Percentiles rank a stretch among this genome's conserved stretches.
These are phyloP conservation scores for Xestia xanthographa DNA, from an alignment of 2,888 invertebrate genomes.

Conservation along the genomic window DNA sequence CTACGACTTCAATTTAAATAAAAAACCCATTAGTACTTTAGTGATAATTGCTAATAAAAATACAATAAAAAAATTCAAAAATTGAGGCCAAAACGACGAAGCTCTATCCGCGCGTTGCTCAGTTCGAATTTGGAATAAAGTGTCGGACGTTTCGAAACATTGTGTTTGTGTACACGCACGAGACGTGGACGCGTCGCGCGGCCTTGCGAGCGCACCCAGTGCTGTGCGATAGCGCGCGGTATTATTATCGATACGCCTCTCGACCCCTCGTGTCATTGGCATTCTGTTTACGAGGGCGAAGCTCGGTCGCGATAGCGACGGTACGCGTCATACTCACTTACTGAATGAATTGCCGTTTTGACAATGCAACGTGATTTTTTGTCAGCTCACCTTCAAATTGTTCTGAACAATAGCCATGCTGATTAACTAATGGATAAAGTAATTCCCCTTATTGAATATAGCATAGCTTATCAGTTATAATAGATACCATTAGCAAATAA, in stretches of 20 bases:
- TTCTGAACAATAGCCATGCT: constrained; percentile 26
- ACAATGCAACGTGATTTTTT: constrained; percentile 50
- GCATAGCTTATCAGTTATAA: constrained; percentile 16
- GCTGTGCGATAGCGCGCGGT: constrained; percentile 81
- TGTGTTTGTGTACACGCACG: constrained; percentile 79
- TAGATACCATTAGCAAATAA: constrained; percentile 39
- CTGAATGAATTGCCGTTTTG: constrained; percentile 72
- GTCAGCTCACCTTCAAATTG: constrained; percentile 56
- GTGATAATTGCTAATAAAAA: constrained; percentile 5
- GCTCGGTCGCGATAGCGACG: constrained; percentile 81
- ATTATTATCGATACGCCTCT: constrained; percentile 84
- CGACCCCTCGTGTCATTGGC: constrained; percentile 88
- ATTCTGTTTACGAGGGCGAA: constrained; percentile 86
- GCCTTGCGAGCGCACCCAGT: constrained; percentile 87
- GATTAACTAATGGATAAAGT: constrained; percentile 35
- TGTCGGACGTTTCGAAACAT: constrained; percentile 75
- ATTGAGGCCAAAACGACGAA: constrained; percentile 48
- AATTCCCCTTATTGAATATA: constrained; percentile 6
- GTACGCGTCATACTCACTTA: constrained; percentile 73
- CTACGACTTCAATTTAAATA: constrained; percentile 4
- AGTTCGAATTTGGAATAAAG: constrained; percentile 77
- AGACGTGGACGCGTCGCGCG: constrained; percentile 80
- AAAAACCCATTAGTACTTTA: constrained; percentile 1
- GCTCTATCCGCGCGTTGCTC: constrained; percentile 53
- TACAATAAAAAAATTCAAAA: constrained; percentile 49